Percentiles rank a stretch among this genome's conserved stretches.
phyloP scores from a whole-genome alignment of 2,888 invertebrate species.

The Cyclophora punctaria region DNA sequence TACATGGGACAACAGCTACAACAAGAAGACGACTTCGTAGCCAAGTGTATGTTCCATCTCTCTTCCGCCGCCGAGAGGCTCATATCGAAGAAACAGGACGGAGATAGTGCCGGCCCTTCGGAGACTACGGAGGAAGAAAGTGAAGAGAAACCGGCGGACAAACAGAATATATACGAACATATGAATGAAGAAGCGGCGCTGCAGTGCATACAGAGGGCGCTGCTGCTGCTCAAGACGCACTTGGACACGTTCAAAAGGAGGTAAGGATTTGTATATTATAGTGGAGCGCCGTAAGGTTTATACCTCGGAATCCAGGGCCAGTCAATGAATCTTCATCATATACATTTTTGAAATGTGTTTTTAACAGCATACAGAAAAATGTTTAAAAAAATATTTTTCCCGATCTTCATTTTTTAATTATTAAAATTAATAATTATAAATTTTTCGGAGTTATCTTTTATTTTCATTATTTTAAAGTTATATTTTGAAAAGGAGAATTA shows the following conservation, averaged over 20 bases:
- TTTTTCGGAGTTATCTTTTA: too few relatives aligned
- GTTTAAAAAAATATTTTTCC: too few relatives aligned
- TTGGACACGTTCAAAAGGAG: slow-evolving; percentile 92
- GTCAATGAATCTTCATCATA: too few relatives aligned
- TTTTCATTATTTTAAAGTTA: too few relatives aligned
- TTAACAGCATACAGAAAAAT: too few relatives aligned
- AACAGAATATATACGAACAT: slow-evolving; percentile 63
- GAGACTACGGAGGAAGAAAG: slow-evolving; percentile 25
- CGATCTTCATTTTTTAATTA: too few relatives aligned
- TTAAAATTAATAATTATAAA: too few relatives aligned
- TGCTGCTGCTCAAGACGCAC: slow-evolving; percentile 91
- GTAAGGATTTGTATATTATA: slow-evolving; percentile 39
- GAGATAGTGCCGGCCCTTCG: slow-evolving; percentile 29
- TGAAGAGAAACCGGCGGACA: slow-evolving; percentile 54
- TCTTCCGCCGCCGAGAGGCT: slow-evolving; percentile 87
- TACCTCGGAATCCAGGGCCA: too few relatives aligned
- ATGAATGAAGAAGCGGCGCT: slow-evolving; percentile 85
- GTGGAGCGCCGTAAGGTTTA: too few relatives aligned
- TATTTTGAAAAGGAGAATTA: too few relatives aligned
- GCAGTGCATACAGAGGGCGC: slow-evolving; percentile 91
- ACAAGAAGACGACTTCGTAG: slow-evolving; percentile 93
- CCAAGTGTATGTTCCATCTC: slow-evolving; percentile 94
- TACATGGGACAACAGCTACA: slow-evolving; percentile 94
- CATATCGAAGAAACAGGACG: slow-evolving; percentile 49
- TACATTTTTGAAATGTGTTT: too few relatives aligned